Conservation (phyloP, 2,888 invertebrate species). For the Spisula subtruncata region DNA sequence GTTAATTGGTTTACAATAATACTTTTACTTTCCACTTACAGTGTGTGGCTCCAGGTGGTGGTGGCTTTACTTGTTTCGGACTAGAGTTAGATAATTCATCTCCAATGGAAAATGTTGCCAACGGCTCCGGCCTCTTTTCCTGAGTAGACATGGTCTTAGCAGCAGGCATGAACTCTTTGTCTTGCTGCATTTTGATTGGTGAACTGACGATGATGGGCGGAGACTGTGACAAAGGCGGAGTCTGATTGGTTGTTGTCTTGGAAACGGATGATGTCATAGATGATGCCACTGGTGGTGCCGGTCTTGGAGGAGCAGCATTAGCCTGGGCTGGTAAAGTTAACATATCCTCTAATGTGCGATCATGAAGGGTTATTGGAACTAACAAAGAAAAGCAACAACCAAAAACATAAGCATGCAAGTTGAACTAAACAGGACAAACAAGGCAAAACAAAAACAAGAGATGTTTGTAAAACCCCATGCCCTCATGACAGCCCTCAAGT, state of each 20-base stretch:
- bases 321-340: slow-evolving; percentile 62
- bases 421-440: not conserved
- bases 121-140: slow-evolving; percentile 58
- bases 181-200: slow-evolving; percentile 70
- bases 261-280: slow-evolving; percentile 46
- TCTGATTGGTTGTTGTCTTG: slow-evolving; percentile 44
- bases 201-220: slow-evolving; percentile 77
- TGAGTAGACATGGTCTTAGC: slow-evolving; percentile 58
- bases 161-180: slow-evolving; percentile 60
- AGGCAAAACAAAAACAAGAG: too few relatives aligned
- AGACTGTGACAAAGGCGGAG: slow-evolving; percentile 64
- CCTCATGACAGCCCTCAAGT: too few relatives aligned
- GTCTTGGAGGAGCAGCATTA: not conserved
- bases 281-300: slow-evolving; percentile 52
- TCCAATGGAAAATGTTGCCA: slow-evolving; percentile 75
- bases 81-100: slow-evolving; percentile 83
- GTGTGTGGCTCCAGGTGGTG: slow-evolving; percentile 85
- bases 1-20: too few relatives aligned
- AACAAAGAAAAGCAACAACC: slow-evolving; percentile 42
- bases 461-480: too few relatives aligned
- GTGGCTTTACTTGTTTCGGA: slow-evolving; percentile 80
- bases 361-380: slow-evolving; percentile 64
- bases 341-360: slow-evolving; percentile 55
- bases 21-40: slow-evolving; percentile 78
- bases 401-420: slow-evolving; percentile 47